Base-by-base conservation (phyloP, 2,888 invertebrate genomes). In the Lepidochrysops patricia region DNA sequence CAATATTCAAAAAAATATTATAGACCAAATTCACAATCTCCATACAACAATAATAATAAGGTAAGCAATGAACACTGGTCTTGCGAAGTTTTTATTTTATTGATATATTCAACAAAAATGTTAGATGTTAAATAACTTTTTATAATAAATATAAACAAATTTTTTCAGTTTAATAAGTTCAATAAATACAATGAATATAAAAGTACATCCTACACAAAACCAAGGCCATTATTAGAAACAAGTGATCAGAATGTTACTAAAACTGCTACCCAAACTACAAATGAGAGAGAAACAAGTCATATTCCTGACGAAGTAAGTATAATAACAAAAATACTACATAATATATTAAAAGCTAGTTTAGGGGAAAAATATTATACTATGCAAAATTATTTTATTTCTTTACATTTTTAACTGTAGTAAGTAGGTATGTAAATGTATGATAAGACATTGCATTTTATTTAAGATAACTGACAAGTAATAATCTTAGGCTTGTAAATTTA, bases 1-100 rank as follows among this genome's bases (percentile, higher is more conserved):
- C 81, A 82, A 62, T 87, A 84, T 68, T 84, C 83, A 4, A 84
- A 81, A 63, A 85, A 86, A 70, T 80, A 72, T 70, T 88, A 89
- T 62, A 74, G 82, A 71, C 78, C 77, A 4, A 82, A 79, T 67
- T 70, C 73, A 29, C 75, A 67, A 64, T 66, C 76, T n/a, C 70
- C 77, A 25, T 74, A 69, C 62, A 81, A 82, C 68, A 79, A 72
- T 60, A 72, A 70, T 60, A 75, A 70, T 65, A 84, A 82, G 76
- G 84, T 81, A 77, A 58, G n/a, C n/a, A n/a, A n/a, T n/a, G n/a
- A n/a, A n/a, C n/a, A n/a, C n/a, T n/a, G n/a, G n/a, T n/a, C n/a
- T n/a, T n/a, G n/a, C n/a, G n/a, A n/a, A n/a, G n/a, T n/a, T n/a
- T 19, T 34, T 7, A 29, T 7, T 29, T 29, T 4, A 5, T 29